Base-by-base conservation (phyloP, 2,888 invertebrate species). In the Morpho achilles region DNA sequence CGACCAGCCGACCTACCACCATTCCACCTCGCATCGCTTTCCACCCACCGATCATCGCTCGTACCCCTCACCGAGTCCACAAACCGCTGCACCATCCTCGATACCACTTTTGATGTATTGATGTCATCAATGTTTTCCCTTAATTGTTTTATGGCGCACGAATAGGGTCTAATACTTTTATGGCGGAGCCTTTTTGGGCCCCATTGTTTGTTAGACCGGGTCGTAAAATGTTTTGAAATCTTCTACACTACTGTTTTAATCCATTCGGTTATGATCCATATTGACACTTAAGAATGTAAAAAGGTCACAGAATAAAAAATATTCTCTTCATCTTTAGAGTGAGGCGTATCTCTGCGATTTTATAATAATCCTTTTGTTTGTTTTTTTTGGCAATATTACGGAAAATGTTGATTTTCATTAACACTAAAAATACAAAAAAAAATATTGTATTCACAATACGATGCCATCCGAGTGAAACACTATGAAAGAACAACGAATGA, bases 101-200 rank as follows among this genome's bases (percentile, higher is more conserved):
- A 74, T 64, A 69, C 71, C 70, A 64, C 71, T 79, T 80, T 80
- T 78, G 80, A 68, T 74, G 69, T 70, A 73, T 69, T 63, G 73
- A 72, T 76, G 75, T 76, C 84, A 85, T 87, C 72, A 79, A 84
- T 79, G 69, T 69, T 72, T 69, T 69, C 74, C 73, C 76, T 44
- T 68, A 66, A 82, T 83, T 74, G 79, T 77, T 88, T 87, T 87
- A 87, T 74, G 81, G 80, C 74, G 72, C 75, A 78, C 74, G 71
- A 80, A 78, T 69, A 68, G 75, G 74, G 74, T 74, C 63, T 70
- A 70, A 71, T 79, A 78, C 74, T 76, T 89, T 89, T 90, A 90
- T 88, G 88, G 88, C 75, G 89, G 88, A 79, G 86, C 89, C 81
- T 84, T 74, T 84, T 80, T 79, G 71, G 82, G 82, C 77, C 82